These are phyloP conservation scores for Furnarius figulus DNA, from an alignment of 2,113 vertebrate species.

Conservation along the genomic window DNA sequence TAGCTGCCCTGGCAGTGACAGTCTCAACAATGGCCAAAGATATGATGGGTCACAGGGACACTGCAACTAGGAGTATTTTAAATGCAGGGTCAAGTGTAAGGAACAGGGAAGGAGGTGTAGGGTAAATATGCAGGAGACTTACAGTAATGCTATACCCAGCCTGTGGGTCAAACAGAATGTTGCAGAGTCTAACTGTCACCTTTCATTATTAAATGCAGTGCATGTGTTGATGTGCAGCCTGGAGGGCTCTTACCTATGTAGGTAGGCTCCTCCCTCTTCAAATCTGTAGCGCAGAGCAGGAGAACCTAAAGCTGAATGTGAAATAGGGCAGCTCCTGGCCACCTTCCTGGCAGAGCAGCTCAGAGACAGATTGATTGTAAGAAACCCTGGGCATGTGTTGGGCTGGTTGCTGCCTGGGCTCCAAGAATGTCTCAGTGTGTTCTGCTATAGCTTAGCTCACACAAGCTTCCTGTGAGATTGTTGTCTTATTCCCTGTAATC, in stretches of 20 bases:
- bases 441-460: neutral
- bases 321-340: slow-evolving; percentile 2
- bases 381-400: neutral
- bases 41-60: neutral
- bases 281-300: neutral
- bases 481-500: neutral
- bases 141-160: neutral
- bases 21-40: slow-evolving; percentile 34
- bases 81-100: neutral
- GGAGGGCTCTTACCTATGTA: neutral
- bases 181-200: neutral
- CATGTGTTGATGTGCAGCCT: neutral
- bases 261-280: neutral
- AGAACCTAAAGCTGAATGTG: slow-evolving; percentile 41
- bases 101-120: neutral
- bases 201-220: slow-evolving; percentile 36
- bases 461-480: neutral
- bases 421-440: neutral
- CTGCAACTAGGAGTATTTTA: neutral
- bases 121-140: neutral
- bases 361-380: slow-evolving; percentile 46
- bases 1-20: neutral
- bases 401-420: neutral
- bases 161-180: neutral
- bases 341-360: neutral